Percentiles rank a stretch among this genome's conserved stretches.
These are phyloP conservation scores for Nibea coibor DNA, from an alignment of 2,113 vertebrate species.

Conservation along the genomic window DNA sequence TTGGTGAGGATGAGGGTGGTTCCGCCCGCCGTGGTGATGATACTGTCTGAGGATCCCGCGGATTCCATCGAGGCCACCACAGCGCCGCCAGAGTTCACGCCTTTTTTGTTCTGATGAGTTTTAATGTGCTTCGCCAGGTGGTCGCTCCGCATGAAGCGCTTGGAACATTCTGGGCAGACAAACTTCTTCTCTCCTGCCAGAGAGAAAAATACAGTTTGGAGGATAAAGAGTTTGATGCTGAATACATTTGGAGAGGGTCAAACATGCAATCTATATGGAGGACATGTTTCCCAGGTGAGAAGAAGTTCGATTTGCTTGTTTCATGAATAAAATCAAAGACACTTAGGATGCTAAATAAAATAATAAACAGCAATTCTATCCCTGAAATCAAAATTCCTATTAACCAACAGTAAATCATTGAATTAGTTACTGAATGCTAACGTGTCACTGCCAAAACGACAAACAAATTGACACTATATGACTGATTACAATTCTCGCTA, in stretches of 20 bases:
- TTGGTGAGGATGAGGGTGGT: constrained; percentile 99
- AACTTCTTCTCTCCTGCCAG: constrained; percentile 98
- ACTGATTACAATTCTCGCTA: constrained; percentile 32
- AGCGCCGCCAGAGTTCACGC: constrained; percentile 92
- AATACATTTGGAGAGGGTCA: constrained; percentile 40
- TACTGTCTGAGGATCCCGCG: constrained; percentile 90
- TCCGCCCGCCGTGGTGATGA: constrained; percentile 96
- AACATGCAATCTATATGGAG: constrained; percentile 2
- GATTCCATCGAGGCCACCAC: constrained; percentile 94
- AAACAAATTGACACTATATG: neutral
- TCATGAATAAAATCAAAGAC: constrained; percentile 9
- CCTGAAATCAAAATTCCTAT: neutral
- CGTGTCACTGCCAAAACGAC: constrained; percentile 20
- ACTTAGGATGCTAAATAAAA: neutral
- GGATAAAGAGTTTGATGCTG: constrained; percentile 15
- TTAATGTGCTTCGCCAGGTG: constrained; percentile 99
- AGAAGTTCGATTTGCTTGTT: constrained; percentile 7
- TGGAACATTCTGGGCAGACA: constrained; percentile 98
- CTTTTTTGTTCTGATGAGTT: constrained; percentile 99
- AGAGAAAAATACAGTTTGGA: constrained; percentile 30
- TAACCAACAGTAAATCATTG: constrained; percentile 19
- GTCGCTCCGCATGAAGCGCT: constrained; percentile 99
- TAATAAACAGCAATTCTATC: neutral
- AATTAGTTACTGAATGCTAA: constrained; percentile 23
- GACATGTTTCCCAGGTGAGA: constrained; percentile 1